Percentiles rank a stretch among this genome's conserved stretches.
Evolutionary conservation across 2,888 invertebrate species (phyloP).

Genomic region (Noctua fimbriata): DNA sequence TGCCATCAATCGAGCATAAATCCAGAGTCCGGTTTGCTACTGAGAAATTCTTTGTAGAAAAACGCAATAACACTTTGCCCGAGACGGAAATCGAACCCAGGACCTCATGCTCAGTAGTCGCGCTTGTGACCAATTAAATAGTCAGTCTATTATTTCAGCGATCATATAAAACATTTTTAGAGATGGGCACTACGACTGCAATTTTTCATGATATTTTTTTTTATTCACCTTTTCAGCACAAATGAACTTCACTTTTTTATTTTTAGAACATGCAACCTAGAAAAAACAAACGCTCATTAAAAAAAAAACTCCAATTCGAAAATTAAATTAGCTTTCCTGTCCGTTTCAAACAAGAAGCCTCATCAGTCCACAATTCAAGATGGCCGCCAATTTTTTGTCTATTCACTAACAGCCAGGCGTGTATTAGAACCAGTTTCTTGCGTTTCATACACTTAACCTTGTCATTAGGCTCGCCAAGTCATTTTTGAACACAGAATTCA

Average conservation of each 20-base stretch:
- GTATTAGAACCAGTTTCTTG: conserved; percentile 83
- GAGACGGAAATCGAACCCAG: neutral
- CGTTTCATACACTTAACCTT: conserved; percentile 84
- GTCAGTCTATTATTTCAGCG: neutral
- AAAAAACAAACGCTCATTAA: conserved; percentile 13
- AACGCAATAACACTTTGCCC: neutral
- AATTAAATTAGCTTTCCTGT: conserved; percentile 64
- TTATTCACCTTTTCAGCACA: neutral
- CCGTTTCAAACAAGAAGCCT: conserved; percentile 74
- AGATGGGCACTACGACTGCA: neutral
- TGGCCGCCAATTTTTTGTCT: conserved; percentile 83
- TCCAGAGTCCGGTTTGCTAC: neutral
- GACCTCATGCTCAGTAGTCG: neutral
- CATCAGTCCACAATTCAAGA: conserved; percentile 79
- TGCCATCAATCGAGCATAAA: neutral
- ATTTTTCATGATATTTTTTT: neutral
- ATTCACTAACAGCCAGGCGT: conserved; percentile 80
- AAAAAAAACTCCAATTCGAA: conserved; percentile 38
- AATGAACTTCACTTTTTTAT: neutral
- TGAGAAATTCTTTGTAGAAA: neutral
- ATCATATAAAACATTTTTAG: neutral
- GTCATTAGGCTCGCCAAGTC: conserved; percentile 85
- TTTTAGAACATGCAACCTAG: neutral
- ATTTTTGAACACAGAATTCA: conserved; percentile 78
- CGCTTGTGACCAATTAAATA: neutral